Evolutionary conservation across 2,888 invertebrate species (phyloP).

Genomic region (Tolmerus cingulatus): DNA sequence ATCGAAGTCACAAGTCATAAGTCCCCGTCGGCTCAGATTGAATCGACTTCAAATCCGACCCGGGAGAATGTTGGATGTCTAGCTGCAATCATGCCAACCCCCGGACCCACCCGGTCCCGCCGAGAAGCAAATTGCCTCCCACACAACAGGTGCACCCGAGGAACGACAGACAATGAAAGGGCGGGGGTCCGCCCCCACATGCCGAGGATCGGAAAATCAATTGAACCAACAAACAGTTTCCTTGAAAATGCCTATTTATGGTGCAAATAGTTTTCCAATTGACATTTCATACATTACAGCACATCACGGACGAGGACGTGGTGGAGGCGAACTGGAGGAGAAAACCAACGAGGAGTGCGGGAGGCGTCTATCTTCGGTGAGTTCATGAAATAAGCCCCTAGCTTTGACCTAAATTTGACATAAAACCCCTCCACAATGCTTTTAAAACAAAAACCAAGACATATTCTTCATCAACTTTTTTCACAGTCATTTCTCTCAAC

Average conservation of each 20-base stretch:
- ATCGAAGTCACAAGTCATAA: constrained; percentile 15
- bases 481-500: too few species aligned
- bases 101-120: background rate
- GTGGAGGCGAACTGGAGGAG: background rate
- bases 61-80: background rate
- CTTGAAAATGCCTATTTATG: constrained; percentile 36
- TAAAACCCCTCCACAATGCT: too few species aligned
- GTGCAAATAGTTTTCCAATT: constrained; percentile 33
- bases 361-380: too few species aligned
- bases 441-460: too few species aligned
- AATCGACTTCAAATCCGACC: background rate
- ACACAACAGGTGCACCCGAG: constrained; percentile 14
- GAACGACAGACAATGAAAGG: background rate
- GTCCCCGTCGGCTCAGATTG: background rate
- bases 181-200: background rate
- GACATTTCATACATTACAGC: constrained; percentile 31
- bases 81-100: background rate
- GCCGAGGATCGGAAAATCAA: constrained; percentile 17
- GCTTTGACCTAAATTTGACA: too few species aligned
- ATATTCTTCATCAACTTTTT: too few species aligned
- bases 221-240: constrained; percentile 36
- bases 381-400: too few species aligned
- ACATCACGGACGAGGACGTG: background rate
- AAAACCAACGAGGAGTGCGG: background rate
- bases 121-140: constrained; percentile 5